A percentile compares a stretch with the other conserved stretches of the same genome.
Evolutionary conservation across 1,140 invertebrate genomes (phyloP).

Genomic region (Drosophila teissieri): DNA sequence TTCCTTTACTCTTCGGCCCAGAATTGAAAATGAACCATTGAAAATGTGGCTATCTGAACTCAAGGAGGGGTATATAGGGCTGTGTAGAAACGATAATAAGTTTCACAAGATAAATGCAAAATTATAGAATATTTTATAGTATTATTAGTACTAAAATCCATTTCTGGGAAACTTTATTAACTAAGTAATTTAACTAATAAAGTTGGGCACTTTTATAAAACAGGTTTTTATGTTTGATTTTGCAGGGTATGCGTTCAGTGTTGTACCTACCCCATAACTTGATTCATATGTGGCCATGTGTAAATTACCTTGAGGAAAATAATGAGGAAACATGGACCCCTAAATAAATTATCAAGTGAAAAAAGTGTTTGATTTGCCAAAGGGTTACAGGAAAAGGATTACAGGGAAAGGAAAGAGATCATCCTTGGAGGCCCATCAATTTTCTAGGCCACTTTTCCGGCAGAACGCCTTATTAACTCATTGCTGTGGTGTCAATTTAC

Average conservation of each 20-base stretch:
- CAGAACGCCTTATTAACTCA: conserved; percentile 76
- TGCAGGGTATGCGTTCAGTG: neutral
- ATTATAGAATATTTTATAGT: too few species aligned
- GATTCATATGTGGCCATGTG: conserved; percentile 27
- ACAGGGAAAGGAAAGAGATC: neutral
- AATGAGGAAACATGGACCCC: neutral
- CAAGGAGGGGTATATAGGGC: neutral
- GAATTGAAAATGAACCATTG: neutral
- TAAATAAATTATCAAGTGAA: conserved; percentile 3
- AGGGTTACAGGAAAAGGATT: neutral
- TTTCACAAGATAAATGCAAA: too few species aligned
- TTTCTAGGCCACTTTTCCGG: conserved; percentile 14
- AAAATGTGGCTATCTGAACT: neutral
- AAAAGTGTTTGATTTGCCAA: neutral
- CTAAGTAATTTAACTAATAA: too few species aligned
- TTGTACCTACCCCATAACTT: neutral
- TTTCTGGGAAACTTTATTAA: too few species aligned
- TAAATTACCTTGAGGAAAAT: conserved; percentile 18
- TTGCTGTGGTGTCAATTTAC: conserved; percentile 79
- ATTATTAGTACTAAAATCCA: too few species aligned
- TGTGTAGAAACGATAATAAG: neutral
- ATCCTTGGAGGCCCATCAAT: conserved; percentile 24
- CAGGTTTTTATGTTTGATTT: too few species aligned
- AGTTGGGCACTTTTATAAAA: too few species aligned
- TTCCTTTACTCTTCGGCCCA: conserved; percentile 27